A percentile compares a stretch with the other conserved stretches of the same genome.
Conservation (phyloP, 2,113 vertebrate genomes). For the Erythrocercus mccallii region DNA sequence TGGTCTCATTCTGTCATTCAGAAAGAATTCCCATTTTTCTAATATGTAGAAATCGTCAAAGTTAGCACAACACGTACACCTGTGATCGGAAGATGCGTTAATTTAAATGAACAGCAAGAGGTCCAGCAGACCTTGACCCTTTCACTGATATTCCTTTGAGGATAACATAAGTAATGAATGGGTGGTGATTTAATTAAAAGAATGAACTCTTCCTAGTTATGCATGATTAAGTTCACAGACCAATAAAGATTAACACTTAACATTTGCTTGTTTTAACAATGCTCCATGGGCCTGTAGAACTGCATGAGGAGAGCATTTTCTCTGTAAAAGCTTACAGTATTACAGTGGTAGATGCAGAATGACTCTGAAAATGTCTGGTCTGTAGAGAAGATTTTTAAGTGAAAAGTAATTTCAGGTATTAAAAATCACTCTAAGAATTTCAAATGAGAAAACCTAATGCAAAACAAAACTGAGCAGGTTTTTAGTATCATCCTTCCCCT, state of each 20-base stretch:
- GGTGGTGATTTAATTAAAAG: slow-evolving; percentile 69
- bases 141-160: slow-evolving; percentile 50
- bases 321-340: neutral
- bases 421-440: neutral
- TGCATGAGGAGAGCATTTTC: slow-evolving; percentile 6
- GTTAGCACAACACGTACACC: neutral
- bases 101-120: slow-evolving; percentile 45
- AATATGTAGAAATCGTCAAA: neutral
- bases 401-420: neutral
- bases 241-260: slow-evolving; percentile 69
- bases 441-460: neutral
- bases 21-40: neutral
- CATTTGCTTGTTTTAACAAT: slow-evolving; percentile 61
- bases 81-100: neutral
- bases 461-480: neutral
- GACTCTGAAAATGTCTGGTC: neutral
- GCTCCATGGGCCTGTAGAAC: slow-evolving; percentile 4
- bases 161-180: slow-evolving; percentile 63
- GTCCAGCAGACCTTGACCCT: slow-evolving; percentile 14
- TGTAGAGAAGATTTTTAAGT: neutral
- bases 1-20: neutral
- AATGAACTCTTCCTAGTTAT: slow-evolving; percentile 58
- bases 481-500: neutral
- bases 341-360: neutral
- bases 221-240: slow-evolving; percentile 64